These are phyloP conservation scores for Calameuta filiformis DNA, from an alignment of 2,888 invertebrate species.

Conservation along the genomic window DNA sequence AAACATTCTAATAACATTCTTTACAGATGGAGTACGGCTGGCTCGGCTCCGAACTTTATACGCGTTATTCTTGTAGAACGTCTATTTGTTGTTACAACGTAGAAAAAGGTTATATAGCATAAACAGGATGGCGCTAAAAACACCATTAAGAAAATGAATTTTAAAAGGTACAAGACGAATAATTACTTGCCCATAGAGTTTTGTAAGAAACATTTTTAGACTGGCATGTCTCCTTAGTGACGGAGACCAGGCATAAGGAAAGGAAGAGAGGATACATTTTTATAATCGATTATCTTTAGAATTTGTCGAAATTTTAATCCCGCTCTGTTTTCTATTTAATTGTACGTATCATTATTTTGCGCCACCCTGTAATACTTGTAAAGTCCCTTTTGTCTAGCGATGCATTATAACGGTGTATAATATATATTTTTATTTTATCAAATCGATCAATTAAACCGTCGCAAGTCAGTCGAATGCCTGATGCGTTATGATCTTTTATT, in stretches of 20 bases:
- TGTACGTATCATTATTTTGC: not conserved
- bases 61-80: conserved; percentile 18
- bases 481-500: not conserved
- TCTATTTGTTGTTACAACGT: conserved; percentile 29
- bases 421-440: not conserved
- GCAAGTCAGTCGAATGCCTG: not conserved
- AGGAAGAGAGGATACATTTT: not conserved
- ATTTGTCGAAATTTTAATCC: not conserved
- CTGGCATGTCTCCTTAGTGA: no score
- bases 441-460: not conserved
- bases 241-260: no score
- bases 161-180: not conserved
- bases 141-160: not conserved
- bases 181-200: not conserved
- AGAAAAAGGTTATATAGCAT: not conserved
- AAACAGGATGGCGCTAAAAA: not conserved
- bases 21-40: conserved; percentile 35
- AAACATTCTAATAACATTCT: conserved; percentile 49
- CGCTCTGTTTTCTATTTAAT: not conserved
- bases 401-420: not conserved
- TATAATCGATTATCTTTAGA: not conserved
- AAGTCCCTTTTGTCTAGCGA: not conserved
- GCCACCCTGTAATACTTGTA: not conserved
- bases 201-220: not conserved
- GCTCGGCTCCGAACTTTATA: conserved; percentile 33